phyloP scores from a whole-genome alignment of 1,140 invertebrate genomes.

The Cataglyphis hispanica region DNA sequence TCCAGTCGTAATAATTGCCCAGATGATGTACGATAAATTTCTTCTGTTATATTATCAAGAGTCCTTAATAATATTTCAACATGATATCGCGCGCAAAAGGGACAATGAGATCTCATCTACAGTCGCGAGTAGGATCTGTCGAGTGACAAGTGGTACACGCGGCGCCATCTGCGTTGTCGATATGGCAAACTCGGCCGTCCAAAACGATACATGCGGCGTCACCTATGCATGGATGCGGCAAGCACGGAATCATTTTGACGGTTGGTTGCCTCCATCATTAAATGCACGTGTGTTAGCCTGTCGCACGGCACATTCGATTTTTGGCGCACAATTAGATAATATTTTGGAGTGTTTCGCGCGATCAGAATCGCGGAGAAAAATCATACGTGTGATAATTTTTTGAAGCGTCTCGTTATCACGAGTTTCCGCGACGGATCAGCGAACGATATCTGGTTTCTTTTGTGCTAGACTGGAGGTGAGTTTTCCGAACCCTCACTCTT shows the following conservation, averaged over 20 bases:
- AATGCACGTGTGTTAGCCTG: conserved; percentile 75
- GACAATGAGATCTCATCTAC: too few relatives aligned
- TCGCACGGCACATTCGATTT: conserved; percentile 71
- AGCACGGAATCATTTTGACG: conserved; percentile 43
- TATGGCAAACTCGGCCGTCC: neutral
- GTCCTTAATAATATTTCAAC: neutral
- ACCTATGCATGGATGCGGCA: neutral
- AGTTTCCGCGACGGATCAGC: neutral
- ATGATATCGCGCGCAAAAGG: neutral
- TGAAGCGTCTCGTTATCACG: neutral
- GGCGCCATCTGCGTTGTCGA: too few relatives aligned
- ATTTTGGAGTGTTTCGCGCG: neutral
- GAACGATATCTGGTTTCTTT: conserved; percentile 15
- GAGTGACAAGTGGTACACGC: too few relatives aligned
- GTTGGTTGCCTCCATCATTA: conserved; percentile 45
- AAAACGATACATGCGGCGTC: conserved; percentile 5
- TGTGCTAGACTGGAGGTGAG: conserved; percentile 34
- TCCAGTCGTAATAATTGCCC: neutral
- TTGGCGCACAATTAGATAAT: conserved; percentile 79
- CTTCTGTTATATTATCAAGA: neutral
- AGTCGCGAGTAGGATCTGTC: too few relatives aligned
- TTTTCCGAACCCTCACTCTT: neutral
- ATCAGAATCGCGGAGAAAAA: neutral
- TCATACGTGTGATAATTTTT: too few relatives aligned
- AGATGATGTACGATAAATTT: neutral